Percentiles rank a stretch among this genome's conserved stretches.
Evolutionary conservation across 2,113 vertebrate genomes (phyloP).

Genomic region (Catagonus wagneri): DNA sequence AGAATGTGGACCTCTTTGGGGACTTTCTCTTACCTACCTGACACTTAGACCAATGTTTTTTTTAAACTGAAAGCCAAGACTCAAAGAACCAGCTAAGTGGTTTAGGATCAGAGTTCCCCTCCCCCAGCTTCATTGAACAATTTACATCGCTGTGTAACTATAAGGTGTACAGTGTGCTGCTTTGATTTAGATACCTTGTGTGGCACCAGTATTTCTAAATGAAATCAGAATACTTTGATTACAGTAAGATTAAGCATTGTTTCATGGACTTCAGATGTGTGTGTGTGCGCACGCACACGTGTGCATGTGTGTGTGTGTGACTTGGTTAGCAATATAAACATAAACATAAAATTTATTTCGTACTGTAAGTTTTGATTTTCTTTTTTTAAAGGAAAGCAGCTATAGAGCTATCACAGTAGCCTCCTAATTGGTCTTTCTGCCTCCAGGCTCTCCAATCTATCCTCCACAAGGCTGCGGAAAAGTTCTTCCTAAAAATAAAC

Average conservation of each 20-base stretch:
- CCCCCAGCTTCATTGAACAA: not conserved
- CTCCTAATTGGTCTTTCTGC: conserved; percentile 51
- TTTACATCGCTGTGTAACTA: not conserved
- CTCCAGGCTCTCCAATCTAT: not conserved
- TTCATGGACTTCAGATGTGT: not conserved
- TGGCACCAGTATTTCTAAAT: not conserved
- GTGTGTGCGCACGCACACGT: not conserved
- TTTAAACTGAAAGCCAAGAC: not conserved
- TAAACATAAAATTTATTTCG: conserved; percentile 17
- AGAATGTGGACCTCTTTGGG: not conserved
- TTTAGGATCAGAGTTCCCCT: not conserved
- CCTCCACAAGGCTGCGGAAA: not conserved
- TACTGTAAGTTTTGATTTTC: not conserved
- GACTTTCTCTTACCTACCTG: too few relatives aligned
- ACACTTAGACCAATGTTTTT: not conserved
- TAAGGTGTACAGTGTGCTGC: not conserved
- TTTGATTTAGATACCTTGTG: not conserved
- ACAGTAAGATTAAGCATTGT: not conserved
- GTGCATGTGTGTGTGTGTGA: not conserved
- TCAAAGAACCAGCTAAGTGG: not conserved
- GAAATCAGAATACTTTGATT: conserved; percentile 11
- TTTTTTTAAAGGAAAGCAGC: not conserved
- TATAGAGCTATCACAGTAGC: not conserved
- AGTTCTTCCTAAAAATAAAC: conserved; percentile 17
- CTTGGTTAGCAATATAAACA: not conserved